A percentile compares a stretch with the other conserved stretches of the same genome.
Conservation (phyloP, 2,888 invertebrate species). For the Andrena minutula region DNA sequence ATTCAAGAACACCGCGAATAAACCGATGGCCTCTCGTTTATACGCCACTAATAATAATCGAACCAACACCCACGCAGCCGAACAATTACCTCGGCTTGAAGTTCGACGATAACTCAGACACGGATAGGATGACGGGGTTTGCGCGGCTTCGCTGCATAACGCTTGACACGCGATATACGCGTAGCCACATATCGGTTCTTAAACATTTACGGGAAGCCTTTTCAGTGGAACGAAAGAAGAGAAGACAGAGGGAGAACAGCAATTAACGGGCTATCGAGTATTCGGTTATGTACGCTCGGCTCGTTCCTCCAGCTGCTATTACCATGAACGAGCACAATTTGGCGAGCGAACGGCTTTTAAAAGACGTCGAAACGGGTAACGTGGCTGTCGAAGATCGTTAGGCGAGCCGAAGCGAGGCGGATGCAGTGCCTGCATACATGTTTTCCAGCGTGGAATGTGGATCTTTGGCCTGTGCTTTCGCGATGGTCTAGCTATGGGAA, state of each 20-base stretch:
- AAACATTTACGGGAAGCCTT: neutral
- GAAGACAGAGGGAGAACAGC: constrained; percentile 43
- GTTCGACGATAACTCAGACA: too few species aligned
- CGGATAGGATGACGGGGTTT: too few species aligned
- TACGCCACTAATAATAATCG: too few species aligned
- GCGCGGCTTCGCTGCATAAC: too few species aligned
- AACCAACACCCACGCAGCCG: too few species aligned
- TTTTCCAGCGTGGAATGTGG: constrained; percentile 6
- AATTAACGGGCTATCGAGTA: constrained; percentile 66
- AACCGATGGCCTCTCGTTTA: too few species aligned
- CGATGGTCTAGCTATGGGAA: constrained; percentile 4
- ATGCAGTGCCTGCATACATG: constrained; percentile 23
- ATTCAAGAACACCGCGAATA: too few species aligned
- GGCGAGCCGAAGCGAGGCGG: constrained; percentile 17
- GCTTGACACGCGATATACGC: neutral
- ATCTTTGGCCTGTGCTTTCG: neutral
- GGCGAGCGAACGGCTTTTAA: constrained; percentile 14
- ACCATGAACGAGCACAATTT: constrained; percentile 25
- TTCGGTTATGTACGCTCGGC: constrained; percentile 47
- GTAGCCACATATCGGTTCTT: neutral
- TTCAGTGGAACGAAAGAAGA: neutral
- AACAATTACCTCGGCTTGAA: too few species aligned
- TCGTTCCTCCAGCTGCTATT: constrained; percentile 26
- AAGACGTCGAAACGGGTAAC: constrained; percentile 14
- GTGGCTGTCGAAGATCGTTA: constrained; percentile 41